Base-by-base conservation (phyloP, 1,140 invertebrate species). In the Plectrocnemia conspersa region DNA sequence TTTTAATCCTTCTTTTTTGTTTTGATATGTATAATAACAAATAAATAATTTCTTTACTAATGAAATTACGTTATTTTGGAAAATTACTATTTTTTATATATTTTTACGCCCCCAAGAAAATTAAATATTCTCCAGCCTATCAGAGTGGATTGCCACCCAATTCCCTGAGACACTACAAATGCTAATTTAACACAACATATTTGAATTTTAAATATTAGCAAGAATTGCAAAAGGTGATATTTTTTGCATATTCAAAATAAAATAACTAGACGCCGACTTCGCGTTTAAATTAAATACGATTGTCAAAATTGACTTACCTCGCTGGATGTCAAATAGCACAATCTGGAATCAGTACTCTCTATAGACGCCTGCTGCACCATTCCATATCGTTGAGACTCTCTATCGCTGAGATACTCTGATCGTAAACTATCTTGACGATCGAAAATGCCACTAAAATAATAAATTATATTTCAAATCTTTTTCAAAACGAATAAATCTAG, bases 301-400 rank as follows among this genome's bases (percentile, higher is more conserved):
- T 27, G 19, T 24, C n/a, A 21, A 47, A 47, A 47, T 22, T 13
- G 19, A 82, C 89, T 89, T 78, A 94, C 91, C 89, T 95, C 91
- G 61, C 91, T 94, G 47, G 91, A 94, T 58, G 91, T 95, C 66
- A 95, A 79, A 77, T 95, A 94, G 74, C 90, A 93, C 49, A 93
- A 83, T 62, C 89, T 80, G 46, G 91, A 93, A 77, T 94, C 91
- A 13, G 90, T 91, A 73, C 91, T 93, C 67, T 95, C 91, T 42
- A 94, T 84, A 45, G 91, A 94, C 32, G 90, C 89, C 72, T 95
- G 91, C 72, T 93, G 89, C 62, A 91, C 87, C 69, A 93, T 91
- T 58, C 85, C 84, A 72, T 91, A 91, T 54, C 89, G 83, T 56
- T 77, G 74, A 16, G 86, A 82, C 65, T 92, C 89, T 49, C 89